phyloP scores from a whole-genome alignment of 2,888 invertebrate species.

The Geotrupes spiniger region DNA sequence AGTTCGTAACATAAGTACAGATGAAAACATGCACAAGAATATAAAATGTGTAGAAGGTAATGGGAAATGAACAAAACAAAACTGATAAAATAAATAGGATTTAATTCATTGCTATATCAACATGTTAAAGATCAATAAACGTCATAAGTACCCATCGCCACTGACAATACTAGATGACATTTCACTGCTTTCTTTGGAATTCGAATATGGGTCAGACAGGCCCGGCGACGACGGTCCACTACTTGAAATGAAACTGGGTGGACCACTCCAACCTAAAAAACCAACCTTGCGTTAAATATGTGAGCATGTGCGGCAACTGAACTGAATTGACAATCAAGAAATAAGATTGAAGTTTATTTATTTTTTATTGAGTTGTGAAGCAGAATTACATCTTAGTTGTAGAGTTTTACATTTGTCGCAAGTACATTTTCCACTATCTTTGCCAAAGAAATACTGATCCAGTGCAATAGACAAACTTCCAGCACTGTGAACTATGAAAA shows the following conservation, averaged over 20 bases:
- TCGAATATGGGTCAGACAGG: conserved; percentile 58
- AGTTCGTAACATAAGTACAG: background rate
- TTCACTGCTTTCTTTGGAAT: conserved; percentile 59
- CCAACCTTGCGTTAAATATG: too few species aligned
- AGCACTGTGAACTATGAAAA: too few species aligned
- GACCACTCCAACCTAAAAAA: conserved; percentile 73
- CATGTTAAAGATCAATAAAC: conserved; percentile 22
- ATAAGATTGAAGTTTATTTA: too few species aligned
- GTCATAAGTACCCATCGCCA: conserved; percentile 57
- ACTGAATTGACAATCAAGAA: too few species aligned
- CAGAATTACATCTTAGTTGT: too few species aligned
- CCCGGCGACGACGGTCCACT: conserved; percentile 81
- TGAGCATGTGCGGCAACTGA: too few species aligned
- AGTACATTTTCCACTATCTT: too few species aligned
- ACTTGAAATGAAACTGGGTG: conserved; percentile 77
- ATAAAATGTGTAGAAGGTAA: conserved; percentile 10
- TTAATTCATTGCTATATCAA: conserved; percentile 21
- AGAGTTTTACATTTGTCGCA: too few species aligned
- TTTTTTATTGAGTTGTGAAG: too few species aligned
- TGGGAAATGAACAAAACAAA: conserved; percentile 20
- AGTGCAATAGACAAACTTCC: too few species aligned
- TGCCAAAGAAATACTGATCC: too few species aligned
- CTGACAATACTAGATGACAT: conserved; percentile 62
- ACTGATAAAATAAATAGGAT: conserved; percentile 20
- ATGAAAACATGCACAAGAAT: background rate